Conservation (phyloP, 92 coral and sea anemone species). For the Muricea muricata region DNA sequence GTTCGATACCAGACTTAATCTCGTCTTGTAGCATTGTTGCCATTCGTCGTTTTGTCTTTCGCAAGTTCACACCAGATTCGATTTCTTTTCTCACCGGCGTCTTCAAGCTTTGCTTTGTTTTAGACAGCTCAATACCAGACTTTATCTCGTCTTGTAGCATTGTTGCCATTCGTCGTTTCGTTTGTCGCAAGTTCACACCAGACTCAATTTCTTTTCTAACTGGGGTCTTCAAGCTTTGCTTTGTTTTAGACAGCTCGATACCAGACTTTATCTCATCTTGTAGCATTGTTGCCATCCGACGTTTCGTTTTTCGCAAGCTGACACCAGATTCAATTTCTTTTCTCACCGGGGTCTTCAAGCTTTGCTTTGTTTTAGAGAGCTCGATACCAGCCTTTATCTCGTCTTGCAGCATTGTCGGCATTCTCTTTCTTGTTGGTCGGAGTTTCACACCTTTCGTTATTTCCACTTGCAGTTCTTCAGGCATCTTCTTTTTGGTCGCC, state of each 20-base stretch:
- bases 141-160: constrained; percentile 68
- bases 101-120: constrained; percentile 68
- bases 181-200: constrained; percentile 50
- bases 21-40: constrained; percentile 73
- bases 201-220: constrained; percentile 69
- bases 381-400: constrained; percentile 67
- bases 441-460: background rate
- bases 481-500: background rate
- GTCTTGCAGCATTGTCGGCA: constrained; percentile 43
- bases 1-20: constrained; percentile 50
- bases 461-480: background rate
- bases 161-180: constrained; percentile 66
- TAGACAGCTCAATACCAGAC: constrained; percentile 62
- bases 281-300: constrained; percentile 63
- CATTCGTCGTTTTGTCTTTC: constrained; percentile 60
- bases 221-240: constrained; percentile 63
- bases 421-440: constrained; percentile 1
- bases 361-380: constrained; percentile 68
- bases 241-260: constrained; percentile 67
- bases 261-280: constrained; percentile 67
- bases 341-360: constrained; percentile 65
- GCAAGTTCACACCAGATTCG: constrained; percentile 58
- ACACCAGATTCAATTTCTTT: constrained; percentile 63
- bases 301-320: constrained; percentile 59
- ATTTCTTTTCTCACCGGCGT: constrained; percentile 76